phyloP scores from a whole-genome alignment of 2,888 invertebrate species.

The Chymomyza amoena region DNA sequence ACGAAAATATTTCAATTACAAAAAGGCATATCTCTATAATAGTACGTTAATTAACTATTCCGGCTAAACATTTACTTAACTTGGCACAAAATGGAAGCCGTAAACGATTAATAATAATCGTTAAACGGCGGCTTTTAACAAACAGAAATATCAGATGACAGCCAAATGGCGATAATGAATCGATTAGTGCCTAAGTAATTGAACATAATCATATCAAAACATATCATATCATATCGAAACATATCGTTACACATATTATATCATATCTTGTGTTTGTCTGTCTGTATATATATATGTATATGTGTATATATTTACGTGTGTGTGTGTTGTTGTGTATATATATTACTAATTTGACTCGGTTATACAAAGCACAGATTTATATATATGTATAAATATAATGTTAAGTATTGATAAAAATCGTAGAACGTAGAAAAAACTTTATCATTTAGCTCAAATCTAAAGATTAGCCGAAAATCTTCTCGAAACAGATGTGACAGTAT shows the following conservation, averaged over 20 bases:
- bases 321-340: constrained; percentile 24
- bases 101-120: neutral
- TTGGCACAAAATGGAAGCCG: constrained; percentile 21
- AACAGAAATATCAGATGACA: constrained; percentile 60
- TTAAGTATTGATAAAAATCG: constrained; percentile 33
- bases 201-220: constrained; percentile 41
- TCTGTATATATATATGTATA: constrained; percentile 22
- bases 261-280: neutral
- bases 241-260: neutral
- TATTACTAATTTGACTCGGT: constrained; percentile 71
- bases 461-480: constrained; percentile 91
- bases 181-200: constrained; percentile 62
- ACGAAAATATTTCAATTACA: neutral
- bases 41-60: neutral
- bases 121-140: constrained; percentile 10
- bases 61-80: neutral
- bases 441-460: neutral
- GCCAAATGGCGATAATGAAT: constrained; percentile 41
- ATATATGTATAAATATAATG: constrained; percentile 20
- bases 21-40: neutral
- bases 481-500: constrained; percentile 98
- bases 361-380: constrained; percentile 60
- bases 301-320: neutral
- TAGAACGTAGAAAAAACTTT: constrained; percentile 40
- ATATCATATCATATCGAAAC: neutral